These are phyloP conservation scores for Paratrypauchen microcephalus DNA, from an alignment of 2,797 vertebrate genomes.

Conservation along the genomic window DNA sequence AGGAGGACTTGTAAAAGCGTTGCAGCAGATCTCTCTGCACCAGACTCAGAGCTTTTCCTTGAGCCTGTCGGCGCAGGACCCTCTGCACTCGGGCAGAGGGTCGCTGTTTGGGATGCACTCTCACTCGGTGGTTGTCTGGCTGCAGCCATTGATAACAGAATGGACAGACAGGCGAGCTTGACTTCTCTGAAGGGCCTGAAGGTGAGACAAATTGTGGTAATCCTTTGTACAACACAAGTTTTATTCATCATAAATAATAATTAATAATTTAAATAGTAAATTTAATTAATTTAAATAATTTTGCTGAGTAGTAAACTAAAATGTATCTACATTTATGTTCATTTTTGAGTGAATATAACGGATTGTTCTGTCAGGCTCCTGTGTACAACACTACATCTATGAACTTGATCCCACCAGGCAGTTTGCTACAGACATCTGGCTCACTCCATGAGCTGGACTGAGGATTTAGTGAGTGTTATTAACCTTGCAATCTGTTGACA, in stretches of 20 bases:
- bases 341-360: background rate
- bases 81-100: slow-evolving; percentile 77
- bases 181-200: slow-evolving; percentile 33
- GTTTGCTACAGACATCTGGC: slow-evolving; percentile 53
- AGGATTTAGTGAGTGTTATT: slow-evolving; percentile 49
- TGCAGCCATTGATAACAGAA: slow-evolving; percentile 86
- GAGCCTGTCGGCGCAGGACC: slow-evolving; percentile 77
- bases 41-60: slow-evolving; percentile 78
- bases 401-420: slow-evolving; percentile 39
- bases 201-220: slow-evolving; percentile 5
- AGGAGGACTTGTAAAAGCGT: slow-evolving; percentile 81
- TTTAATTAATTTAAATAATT: background rate
- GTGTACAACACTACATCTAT: slow-evolving; percentile 3
- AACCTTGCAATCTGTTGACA: slow-evolving; percentile 51
- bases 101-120: slow-evolving; percentile 83
- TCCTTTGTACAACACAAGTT: background rate
- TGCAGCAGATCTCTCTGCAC: slow-evolving; percentile 81
- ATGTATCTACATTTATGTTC: background rate
- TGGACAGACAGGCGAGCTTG: slow-evolving; percentile 70
- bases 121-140: slow-evolving; percentile 78
- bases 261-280: background rate
- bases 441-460: slow-evolving; percentile 39
- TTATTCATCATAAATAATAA: background rate
- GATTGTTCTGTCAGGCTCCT: background rate
- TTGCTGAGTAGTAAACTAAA: background rate